Evolutionary conservation across 2,797 vertebrate genomes (phyloP), one percentile per base, ranked within the genome.

Genomic region (Lutjanus campechanus): DNA sequence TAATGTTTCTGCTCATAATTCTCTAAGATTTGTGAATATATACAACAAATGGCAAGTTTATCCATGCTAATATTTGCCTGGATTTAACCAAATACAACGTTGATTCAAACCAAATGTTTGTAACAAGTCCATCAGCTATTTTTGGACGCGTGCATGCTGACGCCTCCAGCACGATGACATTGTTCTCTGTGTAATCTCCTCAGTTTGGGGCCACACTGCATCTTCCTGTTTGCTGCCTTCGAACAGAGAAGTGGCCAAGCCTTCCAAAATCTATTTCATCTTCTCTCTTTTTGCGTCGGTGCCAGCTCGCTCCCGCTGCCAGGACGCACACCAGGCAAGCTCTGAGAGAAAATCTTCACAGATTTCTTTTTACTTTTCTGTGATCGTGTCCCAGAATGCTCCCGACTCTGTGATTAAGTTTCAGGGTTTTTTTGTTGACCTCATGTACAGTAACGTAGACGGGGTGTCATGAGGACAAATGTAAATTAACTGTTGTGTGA

Each of bases 131-230:
- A 25, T 47, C 58, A 56, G 82, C 77, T 91, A 92, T 92, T 91
- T 92, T 88, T 73, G 78, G 89, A 76, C 25, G 43, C 11, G 0
- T 1, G 82, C 71, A 88, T 13, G 60, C 81, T 12, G 80, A 59
- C 76, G 86, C 86, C 76, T 79, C 80, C 83, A 58, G 59, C 70
- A 15, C 62, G 76, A 89, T 91, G 90, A 77, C 76, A 89, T 88
- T 85, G 88, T 90, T 89, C 85, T 88, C 79, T 58, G 61, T 84
- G 89, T 89, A 91, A 91, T 89, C 88, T 81, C 72, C 85, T 80
- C 78, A 22, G 73, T 76, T 89, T 46, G 85, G 77, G 78, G 82
- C 83, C 81, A 55, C 50, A 22, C 77, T 66, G 79, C 85, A 17
- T 72, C 86, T 78, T 89, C 85, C 82, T 83, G 85, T 77, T 83